Percentiles rank a stretch among this genome's conserved stretches.
Conservation (phyloP, 2,888 invertebrate genomes). For the Archaeoteleia sp. region DNA sequence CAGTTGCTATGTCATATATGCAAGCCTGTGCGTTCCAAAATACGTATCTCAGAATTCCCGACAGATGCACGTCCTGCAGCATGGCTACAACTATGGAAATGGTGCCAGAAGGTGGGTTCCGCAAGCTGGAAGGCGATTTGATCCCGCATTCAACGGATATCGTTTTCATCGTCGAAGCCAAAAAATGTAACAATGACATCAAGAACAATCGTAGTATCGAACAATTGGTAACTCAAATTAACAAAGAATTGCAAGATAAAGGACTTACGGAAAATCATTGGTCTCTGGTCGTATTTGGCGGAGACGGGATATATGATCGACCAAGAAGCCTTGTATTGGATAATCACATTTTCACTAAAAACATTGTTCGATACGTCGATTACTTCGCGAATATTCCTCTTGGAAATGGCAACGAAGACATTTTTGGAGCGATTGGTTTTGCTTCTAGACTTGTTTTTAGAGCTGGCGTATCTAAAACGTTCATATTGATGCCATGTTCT, state of each 20-base stretch:
- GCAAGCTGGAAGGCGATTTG: constrained; percentile 76
- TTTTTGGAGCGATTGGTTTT: constrained; percentile 85
- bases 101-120: constrained; percentile 85
- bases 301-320: constrained; percentile 82
- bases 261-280: constrained; percentile 85
- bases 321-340: constrained; percentile 85
- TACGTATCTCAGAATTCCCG: constrained; percentile 87
- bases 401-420: constrained; percentile 81
- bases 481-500: constrained; percentile 88
- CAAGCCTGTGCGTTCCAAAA: constrained; percentile 85
- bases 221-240: constrained; percentile 80
- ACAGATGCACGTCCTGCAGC: constrained; percentile 86
- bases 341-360: constrained; percentile 82
- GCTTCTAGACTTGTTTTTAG: constrained; percentile 86
- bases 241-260: constrained; percentile 81
- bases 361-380: constrained; percentile 75
- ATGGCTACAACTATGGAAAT: constrained; percentile 77
- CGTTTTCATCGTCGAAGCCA: constrained; percentile 92
- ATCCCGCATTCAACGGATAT: constrained; percentile 86
- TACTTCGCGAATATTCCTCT: constrained; percentile 84
- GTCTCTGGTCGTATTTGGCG: constrained; percentile 89
- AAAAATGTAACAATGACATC: constrained; percentile 85
- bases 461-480: constrained; percentile 88
- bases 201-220: constrained; percentile 82
- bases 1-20: constrained; percentile 87